Evolutionary conservation across 2,888 invertebrate species (phyloP), one percentile per base, ranked within the genome.

Genomic region (Lochmaea crataegi): DNA sequence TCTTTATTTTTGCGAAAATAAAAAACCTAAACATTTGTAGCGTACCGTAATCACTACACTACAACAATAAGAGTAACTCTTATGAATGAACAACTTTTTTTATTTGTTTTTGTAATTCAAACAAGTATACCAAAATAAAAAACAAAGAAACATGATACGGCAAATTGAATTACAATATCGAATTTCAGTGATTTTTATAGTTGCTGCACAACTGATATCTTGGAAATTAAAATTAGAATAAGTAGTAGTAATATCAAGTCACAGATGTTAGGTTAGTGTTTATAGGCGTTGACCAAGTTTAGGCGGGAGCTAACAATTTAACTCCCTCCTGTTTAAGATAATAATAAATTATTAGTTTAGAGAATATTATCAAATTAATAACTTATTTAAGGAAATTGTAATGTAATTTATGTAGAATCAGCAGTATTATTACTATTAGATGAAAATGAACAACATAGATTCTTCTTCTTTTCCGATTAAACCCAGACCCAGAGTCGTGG

Each of bases 141-240:
- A 73, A 74, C 74, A 68, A 65, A 45, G 71, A 68, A 68, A 74
- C 60, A 38, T 22, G 71, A 74, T 74, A 71, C 18, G 16, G 65
- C 70, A 65, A 71, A 74, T 74, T 74, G 74, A 65, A 74, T 74
- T 74, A 74, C 74, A 71, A 26, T 68, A 74, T 74, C 71, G 63
- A 60, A 71, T 74, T 74, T 66, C 74, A 74, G 60, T 73, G 66
- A 73, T 73, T 73, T 73, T 68, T 68, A 68, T 68, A 61, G 68
- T 63, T 63, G 26, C 18, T 68, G 61, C 48, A 68, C 68, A 68
- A 60, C 60, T 68, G 68, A 68, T 68, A 68, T 68, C 60, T 68
- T 18, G 45, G 56, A 58, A 66, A 66, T 16, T 66, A 42, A 53
- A 66, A 66, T 66, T 65, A 65, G 51, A 65, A 53, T 65, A 65